phyloP scores from a whole-genome alignment of 2,113 vertebrate genomes.

The Saccopteryx leptura region DNA sequence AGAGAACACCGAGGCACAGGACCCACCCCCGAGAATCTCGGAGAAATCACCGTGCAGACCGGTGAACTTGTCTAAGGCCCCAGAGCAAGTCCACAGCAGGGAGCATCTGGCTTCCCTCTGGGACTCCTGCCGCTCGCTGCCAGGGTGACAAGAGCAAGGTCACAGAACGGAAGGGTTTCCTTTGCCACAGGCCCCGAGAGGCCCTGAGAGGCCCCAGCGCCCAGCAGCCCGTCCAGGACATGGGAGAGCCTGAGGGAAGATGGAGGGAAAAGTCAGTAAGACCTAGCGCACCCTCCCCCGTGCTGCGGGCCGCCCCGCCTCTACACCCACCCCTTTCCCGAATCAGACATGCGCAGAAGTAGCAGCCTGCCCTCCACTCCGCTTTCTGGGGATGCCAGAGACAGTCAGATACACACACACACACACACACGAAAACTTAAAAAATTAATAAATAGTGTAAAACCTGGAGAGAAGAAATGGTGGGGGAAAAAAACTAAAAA shows the following conservation, averaged over 20 bases:
- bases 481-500: background rate
- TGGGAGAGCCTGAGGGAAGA: background rate
- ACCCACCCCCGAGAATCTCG: background rate
- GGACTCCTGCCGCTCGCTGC: background rate
- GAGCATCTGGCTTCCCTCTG: background rate
- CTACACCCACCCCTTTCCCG: background rate
- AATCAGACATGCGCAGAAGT: background rate
- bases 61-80: background rate
- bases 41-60: background rate
- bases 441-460: background rate
- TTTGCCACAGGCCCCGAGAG: too few species aligned
- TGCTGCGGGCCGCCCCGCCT: background rate
- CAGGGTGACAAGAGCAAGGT: background rate
- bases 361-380: background rate
- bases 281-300: background rate
- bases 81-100: background rate
- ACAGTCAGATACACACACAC: too few species aligned
- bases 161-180: background rate
- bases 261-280: background rate
- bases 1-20: background rate
- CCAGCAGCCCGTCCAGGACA: background rate
- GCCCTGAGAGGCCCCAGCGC: background rate
- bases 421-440: background rate
- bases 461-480: background rate
- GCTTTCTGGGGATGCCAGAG: background rate